Percentiles rank a stretch among this genome's conserved stretches.
Conservation (phyloP, 2,888 invertebrate genomes). For the Azorinus chamasolen region DNA sequence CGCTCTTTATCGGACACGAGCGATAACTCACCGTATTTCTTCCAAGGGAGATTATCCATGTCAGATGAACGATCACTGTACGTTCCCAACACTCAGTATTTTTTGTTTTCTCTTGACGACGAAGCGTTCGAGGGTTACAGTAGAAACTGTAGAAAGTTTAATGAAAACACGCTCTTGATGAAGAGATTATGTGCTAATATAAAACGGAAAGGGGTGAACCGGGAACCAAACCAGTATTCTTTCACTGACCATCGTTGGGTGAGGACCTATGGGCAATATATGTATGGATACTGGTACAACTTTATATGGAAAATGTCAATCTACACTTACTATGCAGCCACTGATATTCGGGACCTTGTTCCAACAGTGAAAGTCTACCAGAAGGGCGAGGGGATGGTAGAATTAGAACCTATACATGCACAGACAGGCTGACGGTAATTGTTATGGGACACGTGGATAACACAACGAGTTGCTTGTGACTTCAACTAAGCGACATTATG, state of each 20-base stretch:
- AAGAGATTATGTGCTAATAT: conserved; percentile 19
- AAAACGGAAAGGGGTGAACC: conserved; percentile 5
- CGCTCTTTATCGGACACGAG: background rate
- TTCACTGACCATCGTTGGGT: conserved; percentile 29
- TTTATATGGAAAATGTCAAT: no score
- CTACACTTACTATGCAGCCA: no score
- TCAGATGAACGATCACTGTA: conserved; percentile 24
- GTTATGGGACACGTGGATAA: no score
- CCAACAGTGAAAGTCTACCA: no score
- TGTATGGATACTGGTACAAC: no score
- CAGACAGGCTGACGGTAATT: no score
- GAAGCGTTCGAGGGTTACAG: conserved; percentile 3
- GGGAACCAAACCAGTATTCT: conserved; percentile 11
- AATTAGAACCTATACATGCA: no score
- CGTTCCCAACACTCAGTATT: conserved; percentile 32
- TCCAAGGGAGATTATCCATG: conserved; percentile 26
- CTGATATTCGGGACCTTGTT: no score
- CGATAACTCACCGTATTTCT: conserved; percentile 25
- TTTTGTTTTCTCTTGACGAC: conserved; percentile 11
- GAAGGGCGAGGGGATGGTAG: no score
- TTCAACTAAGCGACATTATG: no score
- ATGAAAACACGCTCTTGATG: conserved; percentile 6
- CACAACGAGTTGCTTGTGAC: no score
- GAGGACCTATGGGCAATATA: conserved; percentile 2
- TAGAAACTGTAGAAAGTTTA: conserved; percentile 15